A percentile compares a stretch with the other conserved stretches of the same genome.
Evolutionary conservation across 2,797 vertebrate genomes (phyloP).

Genomic region (Anabas testudineus): DNA sequence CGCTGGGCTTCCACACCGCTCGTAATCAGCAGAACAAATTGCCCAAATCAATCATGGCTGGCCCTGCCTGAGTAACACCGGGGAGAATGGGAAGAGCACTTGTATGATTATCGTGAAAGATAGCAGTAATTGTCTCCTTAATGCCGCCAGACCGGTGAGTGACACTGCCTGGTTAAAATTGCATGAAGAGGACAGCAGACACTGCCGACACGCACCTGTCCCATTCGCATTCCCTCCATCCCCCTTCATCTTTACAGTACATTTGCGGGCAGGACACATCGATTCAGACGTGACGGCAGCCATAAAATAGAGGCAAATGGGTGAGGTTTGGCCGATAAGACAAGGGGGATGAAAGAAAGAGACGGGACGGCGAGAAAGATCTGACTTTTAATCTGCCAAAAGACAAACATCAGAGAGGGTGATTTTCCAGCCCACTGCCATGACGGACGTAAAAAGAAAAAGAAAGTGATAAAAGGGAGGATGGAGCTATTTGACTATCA

Average conservation of each 20-base stretch:
- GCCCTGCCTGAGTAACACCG: constrained; percentile 70
- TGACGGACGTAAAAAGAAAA: constrained; percentile 59
- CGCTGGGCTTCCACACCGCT: constrained; percentile 71
- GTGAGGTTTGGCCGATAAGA: constrained; percentile 54
- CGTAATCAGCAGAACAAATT: constrained; percentile 88
- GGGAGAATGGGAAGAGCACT: constrained; percentile 77
- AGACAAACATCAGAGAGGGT: constrained; percentile 75
- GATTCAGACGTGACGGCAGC: constrained; percentile 71
- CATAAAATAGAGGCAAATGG: constrained; percentile 74
- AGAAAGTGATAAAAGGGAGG: constrained; percentile 60
- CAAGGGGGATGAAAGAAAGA: constrained; percentile 46
- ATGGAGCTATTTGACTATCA: constrained; percentile 55
- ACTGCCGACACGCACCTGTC: not conserved
- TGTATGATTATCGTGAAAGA: constrained; percentile 88
- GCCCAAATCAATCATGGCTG: constrained; percentile 87
- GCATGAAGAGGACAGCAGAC: constrained; percentile 70
- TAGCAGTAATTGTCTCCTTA: constrained; percentile 86
- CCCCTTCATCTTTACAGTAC: constrained; percentile 40
- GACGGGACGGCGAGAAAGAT: constrained; percentile 40
- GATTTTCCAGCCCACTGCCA: constrained; percentile 74
- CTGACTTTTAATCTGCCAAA: constrained; percentile 70
- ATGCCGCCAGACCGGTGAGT: constrained; percentile 78
- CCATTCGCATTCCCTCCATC: not conserved
- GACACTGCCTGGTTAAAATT: constrained; percentile 81
- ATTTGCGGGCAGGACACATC: constrained; percentile 61